Evolutionary conservation across 2,113 vertebrate genomes (phyloP).

Genomic region (Plecotus auritus): DNA sequence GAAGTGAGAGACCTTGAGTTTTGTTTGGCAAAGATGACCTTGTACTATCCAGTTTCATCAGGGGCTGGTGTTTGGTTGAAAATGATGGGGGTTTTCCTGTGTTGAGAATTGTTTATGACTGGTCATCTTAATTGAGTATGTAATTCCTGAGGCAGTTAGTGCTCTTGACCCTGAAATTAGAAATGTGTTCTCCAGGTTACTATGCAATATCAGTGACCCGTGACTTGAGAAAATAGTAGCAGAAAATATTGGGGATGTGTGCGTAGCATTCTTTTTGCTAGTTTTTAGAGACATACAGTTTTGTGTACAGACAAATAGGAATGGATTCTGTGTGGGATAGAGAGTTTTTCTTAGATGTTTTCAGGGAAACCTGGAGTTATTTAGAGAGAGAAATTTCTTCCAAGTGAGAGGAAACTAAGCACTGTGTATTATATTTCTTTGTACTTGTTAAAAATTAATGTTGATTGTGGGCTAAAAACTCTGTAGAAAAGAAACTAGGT

Average conservation of each 20-base stretch:
- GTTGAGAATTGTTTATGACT: constrained; percentile 14
- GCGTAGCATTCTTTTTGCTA: not conserved
- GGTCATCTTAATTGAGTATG: not conserved
- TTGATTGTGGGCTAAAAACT: not conserved
- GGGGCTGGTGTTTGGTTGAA: constrained; percentile 42
- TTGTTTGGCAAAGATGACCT: constrained; percentile 72
- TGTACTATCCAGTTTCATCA: constrained; percentile 68
- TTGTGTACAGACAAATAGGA: not conserved
- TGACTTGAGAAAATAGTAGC: not conserved
- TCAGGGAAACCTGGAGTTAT: not conserved
- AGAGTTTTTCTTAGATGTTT: not conserved
- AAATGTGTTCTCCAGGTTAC: not conserved
- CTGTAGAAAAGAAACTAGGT: not conserved
- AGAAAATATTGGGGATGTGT: not conserved
- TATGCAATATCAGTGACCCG: not conserved
- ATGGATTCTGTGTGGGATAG: not conserved
- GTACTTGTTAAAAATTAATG: constrained; percentile 34
- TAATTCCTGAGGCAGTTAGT: constrained; percentile 21
- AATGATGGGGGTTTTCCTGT: not conserved
- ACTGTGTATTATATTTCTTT: constrained; percentile 7
- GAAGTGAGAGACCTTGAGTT: constrained; percentile 69
- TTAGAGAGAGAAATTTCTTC: not conserved
- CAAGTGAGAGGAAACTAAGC: constrained; percentile 4
- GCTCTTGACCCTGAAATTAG: not conserved
- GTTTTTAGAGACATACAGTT: not conserved